Evolutionary conservation across 2,113 vertebrate species (phyloP).

Genomic region (Clupea harengus): DNA sequence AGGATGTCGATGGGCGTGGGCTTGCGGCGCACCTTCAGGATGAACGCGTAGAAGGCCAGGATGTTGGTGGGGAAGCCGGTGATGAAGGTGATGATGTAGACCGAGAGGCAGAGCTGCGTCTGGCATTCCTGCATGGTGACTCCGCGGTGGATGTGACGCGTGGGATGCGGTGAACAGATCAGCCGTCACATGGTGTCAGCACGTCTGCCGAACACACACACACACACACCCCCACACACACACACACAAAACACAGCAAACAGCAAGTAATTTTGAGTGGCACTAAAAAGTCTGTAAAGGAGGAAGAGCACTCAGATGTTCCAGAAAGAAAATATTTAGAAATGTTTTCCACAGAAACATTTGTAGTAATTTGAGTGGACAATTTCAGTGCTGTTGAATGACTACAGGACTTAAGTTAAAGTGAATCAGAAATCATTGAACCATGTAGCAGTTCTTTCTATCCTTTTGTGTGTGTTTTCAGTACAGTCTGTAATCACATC

Average conservation of each 20-base stretch:
- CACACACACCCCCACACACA: not conserved
- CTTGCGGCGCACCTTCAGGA: constrained; percentile 71
- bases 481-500: too few relatives aligned
- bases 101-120: constrained; percentile 63
- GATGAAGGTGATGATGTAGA: constrained; percentile 81
- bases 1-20: constrained; percentile 78
- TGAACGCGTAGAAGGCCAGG: constrained; percentile 79
- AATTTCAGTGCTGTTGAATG: too few relatives aligned
- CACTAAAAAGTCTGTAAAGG: not conserved
- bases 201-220: not conserved
- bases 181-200: not conserved
- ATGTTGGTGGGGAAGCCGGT: constrained; percentile 80
- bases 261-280: not conserved
- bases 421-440: too few relatives aligned
- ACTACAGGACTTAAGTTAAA: too few relatives aligned
- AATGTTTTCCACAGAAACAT: too few relatives aligned
- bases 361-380: too few relatives aligned
- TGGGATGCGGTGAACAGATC: not conserved
- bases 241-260: not conserved
- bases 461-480: too few relatives aligned
- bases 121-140: constrained; percentile 54
- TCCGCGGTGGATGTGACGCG: not conserved
- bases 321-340: too few relatives aligned
- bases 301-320: too few relatives aligned
- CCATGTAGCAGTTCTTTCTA: too few relatives aligned